A percentile compares a stretch with the other conserved stretches of the same genome.
phyloP scores from a whole-genome alignment of 1,140 invertebrate species.

The Cyclina sinensis region DNA sequence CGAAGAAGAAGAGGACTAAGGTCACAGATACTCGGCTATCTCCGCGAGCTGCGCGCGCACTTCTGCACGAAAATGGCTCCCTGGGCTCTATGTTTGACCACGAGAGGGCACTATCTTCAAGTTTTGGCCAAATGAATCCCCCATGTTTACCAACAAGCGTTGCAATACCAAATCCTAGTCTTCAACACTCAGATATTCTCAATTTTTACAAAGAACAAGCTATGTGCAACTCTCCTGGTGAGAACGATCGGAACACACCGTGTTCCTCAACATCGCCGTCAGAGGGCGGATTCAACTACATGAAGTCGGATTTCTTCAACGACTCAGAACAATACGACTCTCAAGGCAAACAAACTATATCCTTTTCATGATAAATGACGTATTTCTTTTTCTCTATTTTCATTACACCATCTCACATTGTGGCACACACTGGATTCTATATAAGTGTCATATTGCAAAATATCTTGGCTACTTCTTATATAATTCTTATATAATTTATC shows the following conservation, averaged over 20 bases:
- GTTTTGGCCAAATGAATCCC: conserved; percentile 87
- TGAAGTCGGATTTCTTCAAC: conserved; percentile 78
- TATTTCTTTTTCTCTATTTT: not conserved
- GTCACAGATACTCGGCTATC: conserved; percentile 98
- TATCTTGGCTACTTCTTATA: not conserved
- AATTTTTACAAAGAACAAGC: conserved; percentile 90
- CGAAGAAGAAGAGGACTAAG: conserved; percentile 97
- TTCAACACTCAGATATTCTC: conserved; percentile 96
- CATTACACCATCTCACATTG: not conserved
- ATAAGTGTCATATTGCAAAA: too few relatives aligned
- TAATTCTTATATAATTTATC: not conserved
- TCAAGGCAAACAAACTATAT: conserved; percentile 85
- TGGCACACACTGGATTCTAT: not conserved
- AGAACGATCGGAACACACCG: conserved; percentile 79
- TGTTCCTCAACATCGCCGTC: conserved; percentile 75
- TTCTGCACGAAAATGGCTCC: conserved; percentile 83
- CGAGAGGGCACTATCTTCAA: conserved; percentile 45
- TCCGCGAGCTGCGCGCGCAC: conserved; percentile 88
- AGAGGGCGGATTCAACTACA: conserved; percentile 75
- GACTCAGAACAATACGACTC: conserved; percentile 73
- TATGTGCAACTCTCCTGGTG: conserved; percentile 75
- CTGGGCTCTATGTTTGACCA: conserved; percentile 70
- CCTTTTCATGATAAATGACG: conserved; percentile 82
- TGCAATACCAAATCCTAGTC: conserved; percentile 97
- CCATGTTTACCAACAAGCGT: conserved; percentile 95